Base-by-base conservation (phyloP, 2,888 invertebrate species). In the Spodoptera exigua region DNA sequence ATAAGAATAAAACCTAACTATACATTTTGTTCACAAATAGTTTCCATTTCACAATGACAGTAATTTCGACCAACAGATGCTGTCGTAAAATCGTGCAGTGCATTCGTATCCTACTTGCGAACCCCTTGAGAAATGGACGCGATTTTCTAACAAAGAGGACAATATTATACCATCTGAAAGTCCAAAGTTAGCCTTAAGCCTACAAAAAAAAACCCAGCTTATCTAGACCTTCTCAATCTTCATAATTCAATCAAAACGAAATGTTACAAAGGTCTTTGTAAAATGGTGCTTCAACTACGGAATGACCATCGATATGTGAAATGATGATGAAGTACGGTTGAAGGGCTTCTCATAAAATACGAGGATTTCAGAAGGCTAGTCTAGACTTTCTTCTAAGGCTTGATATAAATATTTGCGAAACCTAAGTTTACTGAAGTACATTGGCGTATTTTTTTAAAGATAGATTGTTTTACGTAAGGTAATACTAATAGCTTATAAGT, bases 121-220 rank as follows among this genome's bases (percentile, higher is more conserved):
- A 68, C 61, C 44, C 34, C 49, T 49, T 64, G 81, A 83, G 61
- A 78, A 81, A 84, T 85, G 73, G 69, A 59, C 52, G 64, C 79
- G 72, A 84, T 85, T 84, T 80, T 70, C 64, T 69, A 74, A 84
- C 82, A 83, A 83, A 75, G 79, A 70, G 67, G 70, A 58, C 73
- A 74, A 77, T 81, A 80, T 82, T 72, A 82, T 78, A 82, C 81
- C 78, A 76, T 78, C 81, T 61, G 74, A 69, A 77, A 73, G 61
- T 59, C 70, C 68, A 52, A 72, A 73, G 65, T 70, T 61, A 66
- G 61, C 48, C 60, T 59, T 65, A 75, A 76, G 75, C 74, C 73
- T 76, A 74, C 61, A 73, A 61, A 70, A 75, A 67, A 67, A 60
- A 57, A 37, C 16, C 82, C 78, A 82, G 34, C 55, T 10, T 67